Base-by-base conservation (phyloP, 2,113 vertebrate species). In the Neodon shergylaensis region DNA sequence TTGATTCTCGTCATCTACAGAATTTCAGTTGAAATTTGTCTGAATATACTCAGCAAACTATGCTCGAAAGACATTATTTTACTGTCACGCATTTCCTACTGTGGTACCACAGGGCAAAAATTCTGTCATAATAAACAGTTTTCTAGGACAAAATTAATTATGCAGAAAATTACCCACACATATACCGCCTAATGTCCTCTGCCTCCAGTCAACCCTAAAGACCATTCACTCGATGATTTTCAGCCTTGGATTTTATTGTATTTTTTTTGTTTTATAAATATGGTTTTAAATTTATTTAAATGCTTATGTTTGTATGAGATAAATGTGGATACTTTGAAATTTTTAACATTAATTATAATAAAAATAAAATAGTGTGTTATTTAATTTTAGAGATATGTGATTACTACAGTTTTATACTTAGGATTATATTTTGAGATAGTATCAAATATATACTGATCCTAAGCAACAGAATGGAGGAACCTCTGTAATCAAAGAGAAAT, bases 121-220 rank as follows among this genome's bases (percentile, higher is more conserved):
- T 92, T 76, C 7, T 95, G 14, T 8, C 94, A 7, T 96, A 90
- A 6, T 66, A 63, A 96, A 77, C 31, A 87, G 72, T 66, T 83
- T 86, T 93, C 65, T 14, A 52, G 92, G 84, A 90, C 17, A 96
- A 97, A 95, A 14, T 28, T 92, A 96, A 94, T 97, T 96, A 96
- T 19, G 70, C 72, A 94, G 88, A 96, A 97, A 54, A 36, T 79
- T 49, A 96, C 49, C 17, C 28, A 95, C 66, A 61, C 66, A 54
- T 44, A 66, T 33, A 58, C 28, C 47, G 3, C 17, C 47, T 83
- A 92, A 28, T 85, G 90, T 90, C 81, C 0, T 31, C 33, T 10
- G 4, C 3, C 68, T 61, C 39, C n/a, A 92, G 1, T 36, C 74
- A 92, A 84, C 36, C 81, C n/a, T 28, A 52, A 97, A 68, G 21